phyloP scores from a whole-genome alignment of 2,888 invertebrate genomes.

The Dicyrtomina minuta region DNA sequence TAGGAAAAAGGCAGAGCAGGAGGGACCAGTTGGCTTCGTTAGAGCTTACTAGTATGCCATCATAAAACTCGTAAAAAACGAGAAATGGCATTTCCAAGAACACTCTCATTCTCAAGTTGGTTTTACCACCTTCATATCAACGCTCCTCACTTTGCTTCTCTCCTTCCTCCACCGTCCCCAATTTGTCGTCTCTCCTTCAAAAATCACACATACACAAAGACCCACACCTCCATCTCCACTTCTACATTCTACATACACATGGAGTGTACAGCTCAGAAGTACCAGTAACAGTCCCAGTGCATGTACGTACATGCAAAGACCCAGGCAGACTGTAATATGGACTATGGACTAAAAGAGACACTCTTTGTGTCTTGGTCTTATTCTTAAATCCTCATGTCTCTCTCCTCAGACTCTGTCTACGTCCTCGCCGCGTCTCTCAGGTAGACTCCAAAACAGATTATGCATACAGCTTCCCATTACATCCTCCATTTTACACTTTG shows the following conservation, averaged over 20 bases:
- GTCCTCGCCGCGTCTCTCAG: neutral
- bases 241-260: neutral
- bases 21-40: constrained; percentile 42
- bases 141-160: constrained; percentile 3
- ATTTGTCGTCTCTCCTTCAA: constrained; percentile 3
- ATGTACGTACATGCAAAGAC: too few relatives aligned
- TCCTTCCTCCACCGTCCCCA: constrained; percentile 5
- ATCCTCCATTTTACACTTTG: too few relatives aligned
- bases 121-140: constrained; percentile 38
- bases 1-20: constrained; percentile 11
- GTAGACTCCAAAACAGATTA: neutral
- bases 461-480: neutral
- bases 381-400: too few relatives aligned
- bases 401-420: too few relatives aligned
- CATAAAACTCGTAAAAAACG: constrained; percentile 40
- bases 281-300: too few relatives aligned
- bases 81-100: constrained; percentile 39
- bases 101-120: constrained; percentile 33
- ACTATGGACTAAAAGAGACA: too few relatives aligned
- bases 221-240: neutral
- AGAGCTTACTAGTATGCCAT: constrained; percentile 37
- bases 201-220: neutral
- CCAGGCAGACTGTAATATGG: too few relatives aligned
- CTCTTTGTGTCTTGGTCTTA: too few relatives aligned
- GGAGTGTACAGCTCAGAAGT: too few relatives aligned